Percentiles rank a stretch among this genome's conserved stretches.
phyloP scores from a whole-genome alignment of 2,113 vertebrate genomes.

The Shinisaurus crocodilurus region DNA sequence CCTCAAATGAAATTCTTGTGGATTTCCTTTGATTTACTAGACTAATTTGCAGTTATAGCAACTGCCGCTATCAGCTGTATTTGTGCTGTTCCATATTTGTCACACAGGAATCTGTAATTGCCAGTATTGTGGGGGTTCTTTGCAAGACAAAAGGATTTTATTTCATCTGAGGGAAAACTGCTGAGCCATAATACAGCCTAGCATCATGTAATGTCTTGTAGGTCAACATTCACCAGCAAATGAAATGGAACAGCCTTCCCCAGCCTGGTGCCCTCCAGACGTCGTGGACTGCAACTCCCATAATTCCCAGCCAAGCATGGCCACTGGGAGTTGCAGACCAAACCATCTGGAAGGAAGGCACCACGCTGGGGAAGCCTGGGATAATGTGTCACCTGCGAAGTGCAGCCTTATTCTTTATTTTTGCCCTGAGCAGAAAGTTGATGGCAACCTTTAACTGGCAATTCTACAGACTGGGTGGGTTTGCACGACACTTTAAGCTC shows the following conservation, averaged over 20 bases:
- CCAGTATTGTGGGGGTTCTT: slow-evolving; percentile 13
- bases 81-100: slow-evolving; percentile 18
- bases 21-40: slow-evolving; percentile 35
- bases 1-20: slow-evolving; percentile 13
- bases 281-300: no score
- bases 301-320: no score
- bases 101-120: slow-evolving; percentile 19
- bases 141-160: slow-evolving; percentile 8
- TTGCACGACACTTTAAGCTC: no score
- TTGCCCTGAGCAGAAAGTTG: background rate
- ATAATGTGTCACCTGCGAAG: background rate
- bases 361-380: background rate
- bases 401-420: background rate
- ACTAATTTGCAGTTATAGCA: slow-evolving; percentile 24
- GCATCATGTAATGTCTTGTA: background rate
- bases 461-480: background rate
- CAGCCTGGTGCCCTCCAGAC: no score
- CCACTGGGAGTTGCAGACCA: no score
- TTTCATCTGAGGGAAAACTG: background rate
- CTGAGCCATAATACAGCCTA: background rate
- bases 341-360: no score
- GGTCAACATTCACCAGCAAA: background rate
- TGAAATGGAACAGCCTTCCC: background rate
- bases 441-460: background rate
- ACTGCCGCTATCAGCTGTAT: slow-evolving; percentile 18